Evolutionary conservation across 2,888 invertebrate genomes (phyloP).

Genomic region (Platycnemis pennipes): DNA sequence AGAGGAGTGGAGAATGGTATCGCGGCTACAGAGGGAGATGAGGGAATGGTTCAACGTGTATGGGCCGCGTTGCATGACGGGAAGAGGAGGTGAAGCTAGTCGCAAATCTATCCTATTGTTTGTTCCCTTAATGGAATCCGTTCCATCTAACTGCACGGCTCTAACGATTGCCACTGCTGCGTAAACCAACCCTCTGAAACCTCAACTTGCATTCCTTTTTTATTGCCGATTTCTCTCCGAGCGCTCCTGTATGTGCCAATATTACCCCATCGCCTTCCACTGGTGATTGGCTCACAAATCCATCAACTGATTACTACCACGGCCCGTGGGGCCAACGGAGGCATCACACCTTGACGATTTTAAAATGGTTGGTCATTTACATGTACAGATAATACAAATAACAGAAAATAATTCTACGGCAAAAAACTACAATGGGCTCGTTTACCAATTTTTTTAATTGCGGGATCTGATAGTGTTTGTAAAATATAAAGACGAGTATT

Average conservation of each 20-base stretch:
- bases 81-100: neutral
- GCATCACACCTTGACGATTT: no score
- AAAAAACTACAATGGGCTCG: no score
- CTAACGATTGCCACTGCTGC: conserved; percentile 8
- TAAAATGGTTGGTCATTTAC: no score
- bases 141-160: conserved; percentile 16
- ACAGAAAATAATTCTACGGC: no score
- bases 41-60: neutral
- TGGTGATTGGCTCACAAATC: neutral
- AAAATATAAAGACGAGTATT: no score
- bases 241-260: no score
- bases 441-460: no score
- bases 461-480: no score
- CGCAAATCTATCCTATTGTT: conserved; percentile 28
- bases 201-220: neutral
- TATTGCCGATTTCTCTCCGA: no score
- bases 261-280: neutral
- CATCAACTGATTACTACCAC: neutral
- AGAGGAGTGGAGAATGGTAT: neutral
- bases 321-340: no score
- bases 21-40: neutral
- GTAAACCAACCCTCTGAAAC: neutral
- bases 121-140: conserved; percentile 43
- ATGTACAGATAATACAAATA: no score
- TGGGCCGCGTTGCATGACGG: neutral